Evolutionary conservation across 2,888 invertebrate species (phyloP), one percentile per base, ranked within the genome.

Genomic region (Parnassius apollo): DNA sequence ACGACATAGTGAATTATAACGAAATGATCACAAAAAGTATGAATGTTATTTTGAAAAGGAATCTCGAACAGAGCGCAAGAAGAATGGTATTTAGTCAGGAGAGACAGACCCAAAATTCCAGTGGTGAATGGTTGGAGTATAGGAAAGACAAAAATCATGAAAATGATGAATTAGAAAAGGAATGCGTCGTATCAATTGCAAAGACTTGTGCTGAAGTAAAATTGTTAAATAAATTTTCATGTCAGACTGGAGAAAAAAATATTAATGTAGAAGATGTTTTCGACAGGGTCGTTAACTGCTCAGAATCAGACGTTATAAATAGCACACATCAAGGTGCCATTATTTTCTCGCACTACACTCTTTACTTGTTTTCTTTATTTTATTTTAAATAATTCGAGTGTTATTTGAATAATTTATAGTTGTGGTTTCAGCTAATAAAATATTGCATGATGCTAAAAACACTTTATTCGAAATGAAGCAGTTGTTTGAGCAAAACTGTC

Each of bases 271-370:
- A 75, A 58, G 77, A 81, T 62, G 68, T 90, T 35, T 90, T 89
- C 65, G 75, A 90, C 67, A 83, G 82, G 45, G 66, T 69, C 1
- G 50, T 63, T 42, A 83, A 89, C 57, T 90, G 90, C 56, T 52
- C 67, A 2, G 81, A 83, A 66, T 76, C 82, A 2, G 89, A 90
- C 66, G 90, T 90, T 77, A 68, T 64, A 42, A 69, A 82, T 63
- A 89, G 87, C 70, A 66, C 70, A 50, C 61, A 68, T 61, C 76
- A 82, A 78, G 84, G 86, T 87, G 71, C 35, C 35, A 4, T 0
- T 35, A 35, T 35, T 35, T 35, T 35, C 35, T 35, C 1, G 35
- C 4, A 1, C 7, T 7, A 35, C 4, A 35, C 7, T 35, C 35
- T 35, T 35, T 35, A 35, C 35, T 4, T 35, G 4, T 35, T 35